Evolutionary conservation across 2,113 vertebrate genomes (phyloP).

Genomic region (Xenopus borealis): DNA sequence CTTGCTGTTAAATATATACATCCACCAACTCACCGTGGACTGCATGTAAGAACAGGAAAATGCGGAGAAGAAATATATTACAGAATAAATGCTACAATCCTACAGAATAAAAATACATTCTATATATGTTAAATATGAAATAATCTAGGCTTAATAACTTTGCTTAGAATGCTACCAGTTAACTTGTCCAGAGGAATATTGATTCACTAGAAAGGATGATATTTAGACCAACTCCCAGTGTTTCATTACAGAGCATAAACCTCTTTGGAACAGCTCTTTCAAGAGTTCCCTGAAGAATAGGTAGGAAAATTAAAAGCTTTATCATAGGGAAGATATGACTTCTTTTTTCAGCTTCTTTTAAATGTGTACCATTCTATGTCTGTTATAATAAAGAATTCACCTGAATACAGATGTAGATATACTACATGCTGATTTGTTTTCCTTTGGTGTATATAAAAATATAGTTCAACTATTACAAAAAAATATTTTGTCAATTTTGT

Average conservation of each 20-base stretch:
- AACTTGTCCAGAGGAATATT: conserved; percentile 25
- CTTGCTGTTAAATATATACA: conserved; percentile 39
- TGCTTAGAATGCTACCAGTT: conserved; percentile 25
- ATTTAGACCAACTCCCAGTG: conserved; percentile 15
- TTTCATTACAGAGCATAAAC: conserved; percentile 27
- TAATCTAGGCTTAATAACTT: conserved; percentile 27
- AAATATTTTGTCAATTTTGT: neutral
- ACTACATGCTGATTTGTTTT: too few species aligned
- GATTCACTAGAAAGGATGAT: conserved; percentile 29
- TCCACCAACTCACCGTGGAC: conserved; percentile 24
- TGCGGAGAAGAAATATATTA: conserved; percentile 8
- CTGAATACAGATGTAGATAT: too few species aligned
- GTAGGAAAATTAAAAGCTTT: neutral
- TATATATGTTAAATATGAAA: conserved; percentile 23
- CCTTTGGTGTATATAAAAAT: too few species aligned
- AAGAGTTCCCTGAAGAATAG: conserved; percentile 16
- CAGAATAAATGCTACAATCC: conserved; percentile 20
- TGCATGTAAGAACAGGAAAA: conserved; percentile 15
- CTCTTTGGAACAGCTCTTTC: conserved; percentile 27
- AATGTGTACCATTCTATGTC: too few species aligned
- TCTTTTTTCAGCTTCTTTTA: neutral
- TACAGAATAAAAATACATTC: too few species aligned
- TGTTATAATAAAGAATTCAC: too few species aligned
- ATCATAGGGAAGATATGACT: neutral
- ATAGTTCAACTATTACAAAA: too few species aligned